Conservation (phyloP, 2,113 vertebrate genomes). For the Glareola pratincola region DNA sequence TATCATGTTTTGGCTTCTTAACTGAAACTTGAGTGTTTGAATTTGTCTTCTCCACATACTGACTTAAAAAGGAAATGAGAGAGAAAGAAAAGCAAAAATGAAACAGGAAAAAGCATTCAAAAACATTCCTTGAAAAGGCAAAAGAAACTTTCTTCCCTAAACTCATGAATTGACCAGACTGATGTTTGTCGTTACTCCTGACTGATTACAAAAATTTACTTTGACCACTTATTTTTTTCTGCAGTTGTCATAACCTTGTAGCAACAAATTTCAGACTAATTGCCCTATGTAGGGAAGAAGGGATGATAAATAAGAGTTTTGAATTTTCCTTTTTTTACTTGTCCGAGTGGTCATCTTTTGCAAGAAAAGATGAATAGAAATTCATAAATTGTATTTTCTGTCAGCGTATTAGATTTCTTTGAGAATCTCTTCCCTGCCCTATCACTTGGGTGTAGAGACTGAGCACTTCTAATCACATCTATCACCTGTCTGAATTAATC, state of each 20-base stretch:
- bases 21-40: background rate
- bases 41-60: background rate
- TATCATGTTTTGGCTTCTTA: background rate
- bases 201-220: background rate
- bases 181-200: background rate
- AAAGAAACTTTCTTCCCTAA: background rate
- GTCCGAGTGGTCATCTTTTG: background rate
- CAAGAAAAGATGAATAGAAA: background rate
- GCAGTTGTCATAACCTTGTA: background rate
- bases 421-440: background rate
- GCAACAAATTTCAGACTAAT: background rate
- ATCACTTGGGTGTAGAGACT: background rate
- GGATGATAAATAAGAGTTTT: background rate
- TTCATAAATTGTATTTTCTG: background rate
- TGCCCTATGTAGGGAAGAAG: background rate
- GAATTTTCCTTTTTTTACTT: background rate
- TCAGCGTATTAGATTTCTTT: background rate
- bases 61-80: background rate
- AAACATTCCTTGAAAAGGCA: background rate
- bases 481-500: background rate
- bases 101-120: background rate
- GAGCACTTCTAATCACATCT: background rate
- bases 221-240: background rate
- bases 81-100: background rate
- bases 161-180: background rate